Evolutionary conservation across 1,140 invertebrate species (phyloP), one percentile per base, ranked within the genome.

Genomic region (Drosophila parvula): DNA sequence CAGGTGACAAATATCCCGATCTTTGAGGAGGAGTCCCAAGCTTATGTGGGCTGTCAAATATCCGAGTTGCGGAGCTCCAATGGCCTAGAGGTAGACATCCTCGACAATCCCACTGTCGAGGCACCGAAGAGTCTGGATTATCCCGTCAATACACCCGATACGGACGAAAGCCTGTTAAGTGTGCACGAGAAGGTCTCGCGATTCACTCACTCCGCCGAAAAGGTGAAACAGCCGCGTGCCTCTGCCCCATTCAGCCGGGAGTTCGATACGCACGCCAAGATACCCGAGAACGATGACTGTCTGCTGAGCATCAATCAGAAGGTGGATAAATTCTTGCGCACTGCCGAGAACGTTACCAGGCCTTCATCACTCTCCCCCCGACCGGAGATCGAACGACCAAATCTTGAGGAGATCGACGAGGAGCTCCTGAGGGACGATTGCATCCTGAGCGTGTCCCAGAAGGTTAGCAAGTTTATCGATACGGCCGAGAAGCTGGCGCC

Each of bases 221-320:
- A 92, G 68, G 62, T 90, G 30, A 93, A 88, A 27, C 90, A 91
- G 58, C 82, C 89, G 4, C 80, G 93, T 16, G 50, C 69, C 1
- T 92, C 91, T 2, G 55, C 67, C 0, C 90, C 88, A 3, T 92
- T 92, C 10, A 81, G 56, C 18, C 69, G 90, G 7, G 77, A 90
- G 34, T 78, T 91, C 16, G 90, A 90, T 22, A 58, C 76, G 38
- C 62, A 81, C 30, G 76, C 90, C 44, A 93, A 93, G 43, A 92
- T 93, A 45, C 92, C 94, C 32, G 92, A 93, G 65, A 93, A 94
- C 86, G 94, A 95, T 79, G 94, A 95, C 59, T 95, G 94, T 30
- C 91, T 95, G 55, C 86, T 95, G 40, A 95, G 94, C 71, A 95
- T 95, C 5, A 94, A 94, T 67, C 94, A 95, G 62, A 95, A 95